phyloP scores from a whole-genome alignment of 2,797 vertebrate genomes.

The Balearica regulorum region DNA sequence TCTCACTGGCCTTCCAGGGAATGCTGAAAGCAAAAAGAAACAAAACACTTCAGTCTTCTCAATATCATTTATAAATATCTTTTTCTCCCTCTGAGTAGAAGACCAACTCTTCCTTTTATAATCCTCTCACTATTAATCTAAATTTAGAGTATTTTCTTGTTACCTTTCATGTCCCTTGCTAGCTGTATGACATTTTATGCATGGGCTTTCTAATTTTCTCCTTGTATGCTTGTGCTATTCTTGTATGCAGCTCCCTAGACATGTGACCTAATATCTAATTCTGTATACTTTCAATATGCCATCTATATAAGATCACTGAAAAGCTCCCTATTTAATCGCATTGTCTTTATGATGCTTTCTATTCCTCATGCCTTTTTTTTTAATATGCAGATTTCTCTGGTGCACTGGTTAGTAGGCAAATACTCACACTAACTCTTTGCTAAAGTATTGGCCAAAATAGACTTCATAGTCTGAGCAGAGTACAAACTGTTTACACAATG shows the following conservation, averaged over 20 bases:
- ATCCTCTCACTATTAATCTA: conserved; percentile 3
- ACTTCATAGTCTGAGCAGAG: background rate
- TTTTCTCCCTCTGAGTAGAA: background rate
- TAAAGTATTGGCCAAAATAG: background rate
- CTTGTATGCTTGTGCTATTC: background rate
- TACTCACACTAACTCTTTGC: background rate
- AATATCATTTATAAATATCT: background rate
- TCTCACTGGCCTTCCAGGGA: background rate
- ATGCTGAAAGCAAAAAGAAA: background rate
- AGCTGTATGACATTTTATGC: conserved; percentile 30
- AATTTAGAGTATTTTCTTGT: conserved; percentile 18
- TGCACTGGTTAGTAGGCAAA: background rate
- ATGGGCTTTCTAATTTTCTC: conserved; percentile 12
- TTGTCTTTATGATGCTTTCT: background rate
- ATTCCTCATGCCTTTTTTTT: background rate
- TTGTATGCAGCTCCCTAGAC: background rate
- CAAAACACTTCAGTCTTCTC: background rate
- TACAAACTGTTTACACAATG: background rate
- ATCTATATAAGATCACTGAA: background rate
- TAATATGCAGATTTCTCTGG: background rate
- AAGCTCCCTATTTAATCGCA: background rate
- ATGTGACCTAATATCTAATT: background rate
- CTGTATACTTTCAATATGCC: background rate
- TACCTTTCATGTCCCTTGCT: background rate
- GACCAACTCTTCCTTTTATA: background rate